Conservation (phyloP, 2,797 vertebrate genomes). For the Atherinosoma microstoma region DNA sequence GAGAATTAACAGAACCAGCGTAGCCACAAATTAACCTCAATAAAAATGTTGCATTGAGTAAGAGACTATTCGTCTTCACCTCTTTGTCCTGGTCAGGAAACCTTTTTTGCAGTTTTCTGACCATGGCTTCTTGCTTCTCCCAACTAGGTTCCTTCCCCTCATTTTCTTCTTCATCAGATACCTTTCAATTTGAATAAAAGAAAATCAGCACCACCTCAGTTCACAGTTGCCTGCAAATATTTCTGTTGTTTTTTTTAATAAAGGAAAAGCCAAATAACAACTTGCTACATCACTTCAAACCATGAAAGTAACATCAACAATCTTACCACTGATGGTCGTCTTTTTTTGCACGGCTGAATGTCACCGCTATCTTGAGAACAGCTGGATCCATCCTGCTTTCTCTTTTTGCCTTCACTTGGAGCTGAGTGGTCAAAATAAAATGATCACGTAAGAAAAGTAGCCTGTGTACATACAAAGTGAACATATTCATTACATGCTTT, state of each 20-base stretch:
- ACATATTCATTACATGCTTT: not conserved
- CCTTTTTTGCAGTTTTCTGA: slow-evolving; percentile 88
- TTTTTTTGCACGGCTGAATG: slow-evolving; percentile 77
- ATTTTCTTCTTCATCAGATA: slow-evolving; percentile 54
- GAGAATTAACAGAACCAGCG: not conserved
- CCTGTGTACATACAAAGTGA: not conserved
- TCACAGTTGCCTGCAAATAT: not conserved
- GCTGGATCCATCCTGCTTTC: slow-evolving; percentile 80
- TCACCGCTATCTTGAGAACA: slow-evolving; percentile 71
- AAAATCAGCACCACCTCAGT: not conserved
- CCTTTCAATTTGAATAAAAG: slow-evolving; percentile 55
- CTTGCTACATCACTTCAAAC: not conserved
- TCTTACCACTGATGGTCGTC: slow-evolving; percentile 61
- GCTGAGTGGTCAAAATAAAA: slow-evolving; percentile 22
- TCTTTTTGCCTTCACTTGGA: slow-evolving; percentile 75
- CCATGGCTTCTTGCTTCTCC: slow-evolving; percentile 88
- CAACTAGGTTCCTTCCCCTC: slow-evolving; percentile 79
- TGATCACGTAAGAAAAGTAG: not conserved
- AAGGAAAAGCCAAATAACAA: not conserved
- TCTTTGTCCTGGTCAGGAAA: slow-evolving; percentile 92
- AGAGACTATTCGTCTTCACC: slow-evolving; percentile 74
- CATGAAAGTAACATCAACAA: not conserved
- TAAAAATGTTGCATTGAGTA: not conserved
- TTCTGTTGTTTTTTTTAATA: not conserved
- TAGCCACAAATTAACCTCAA: not conserved